Percentiles rank a stretch among this genome's conserved stretches.
These are phyloP conservation scores for Aegypius monachus DNA, from an alignment of 2,113 vertebrate species.

Conservation along the genomic window DNA sequence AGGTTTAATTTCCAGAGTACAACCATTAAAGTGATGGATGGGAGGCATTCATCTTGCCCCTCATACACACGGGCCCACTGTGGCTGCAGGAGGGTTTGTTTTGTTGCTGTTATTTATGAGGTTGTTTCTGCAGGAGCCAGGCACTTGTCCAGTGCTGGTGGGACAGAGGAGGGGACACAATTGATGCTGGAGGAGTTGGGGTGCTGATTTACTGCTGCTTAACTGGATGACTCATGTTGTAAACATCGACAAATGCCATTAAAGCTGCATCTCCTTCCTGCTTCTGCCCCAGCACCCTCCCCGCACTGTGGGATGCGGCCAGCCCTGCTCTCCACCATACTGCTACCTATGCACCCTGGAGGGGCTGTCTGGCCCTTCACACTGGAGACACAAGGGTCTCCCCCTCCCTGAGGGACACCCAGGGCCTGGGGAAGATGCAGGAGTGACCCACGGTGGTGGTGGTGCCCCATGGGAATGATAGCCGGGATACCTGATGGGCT, in stretches of 20 bases:
- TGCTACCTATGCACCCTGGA: rapidly evolving
- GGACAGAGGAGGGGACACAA: not conserved
- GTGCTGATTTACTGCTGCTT: slow-evolving; percentile 61
- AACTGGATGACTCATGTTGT: slow-evolving; percentile 44
- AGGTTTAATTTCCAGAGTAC: slow-evolving; percentile 77
- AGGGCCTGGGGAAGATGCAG: not conserved
- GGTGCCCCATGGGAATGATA: not conserved
- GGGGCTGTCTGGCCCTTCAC: not conserved
- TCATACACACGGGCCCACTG: not conserved
- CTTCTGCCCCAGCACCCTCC: not conserved
- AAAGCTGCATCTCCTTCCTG: slow-evolving; percentile 31
- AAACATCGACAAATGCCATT: slow-evolving; percentile 54
- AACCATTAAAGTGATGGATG: slow-evolving; percentile 73
- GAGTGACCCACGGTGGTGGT: not conserved
- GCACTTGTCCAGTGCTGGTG: slow-evolving; percentile 15
- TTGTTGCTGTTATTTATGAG: slow-evolving; percentile 68
- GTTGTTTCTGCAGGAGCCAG: slow-evolving; percentile 43
- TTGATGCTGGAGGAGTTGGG: not conserved
- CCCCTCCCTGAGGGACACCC: not conserved
- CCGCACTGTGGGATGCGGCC: rapidly evolving
- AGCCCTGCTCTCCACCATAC: rapidly evolving
- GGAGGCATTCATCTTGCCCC: not conserved
- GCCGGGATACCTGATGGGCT: rapidly evolving
- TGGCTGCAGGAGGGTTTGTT: slow-evolving; percentile 4
- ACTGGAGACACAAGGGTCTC: rapidly evolving